phyloP scores from a whole-genome alignment of 2,797 vertebrate species.

The Neosilurus hyrtlii region DNA sequence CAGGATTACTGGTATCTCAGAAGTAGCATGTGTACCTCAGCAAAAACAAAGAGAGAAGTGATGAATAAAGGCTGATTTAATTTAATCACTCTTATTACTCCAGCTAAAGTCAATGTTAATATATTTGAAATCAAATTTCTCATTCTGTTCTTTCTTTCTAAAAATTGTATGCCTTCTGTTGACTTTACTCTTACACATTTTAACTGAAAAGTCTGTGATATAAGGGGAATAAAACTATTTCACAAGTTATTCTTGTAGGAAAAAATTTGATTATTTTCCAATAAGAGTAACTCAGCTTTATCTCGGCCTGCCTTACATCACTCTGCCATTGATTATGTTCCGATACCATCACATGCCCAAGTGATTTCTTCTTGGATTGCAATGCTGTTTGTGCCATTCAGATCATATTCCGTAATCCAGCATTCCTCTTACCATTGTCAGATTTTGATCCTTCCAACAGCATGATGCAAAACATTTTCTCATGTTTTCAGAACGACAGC shows the following conservation, averaged over 20 bases:
- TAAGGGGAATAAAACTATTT: neutral
- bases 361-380: neutral
- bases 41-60: too few relatives aligned
- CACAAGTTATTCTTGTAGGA: neutral
- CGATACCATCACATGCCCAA: neutral
- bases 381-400: constrained; percentile 4
- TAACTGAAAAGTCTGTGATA: too few relatives aligned
- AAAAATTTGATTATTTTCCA: neutral
- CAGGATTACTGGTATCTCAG: too few relatives aligned
- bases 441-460: neutral
- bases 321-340: neutral
- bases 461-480: neutral
- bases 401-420: neutral
- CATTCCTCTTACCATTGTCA: constrained; percentile 8
- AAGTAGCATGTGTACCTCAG: too few relatives aligned
- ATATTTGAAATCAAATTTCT: too few relatives aligned
- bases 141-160: too few relatives aligned
- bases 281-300: neutral
- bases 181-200: too few relatives aligned
- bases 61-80: too few relatives aligned
- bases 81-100: too few relatives aligned
- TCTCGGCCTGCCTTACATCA: neutral
- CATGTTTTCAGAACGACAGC: too few relatives aligned
- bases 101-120: too few relatives aligned
- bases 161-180: too few relatives aligned